phyloP scores from a whole-genome alignment of 2,888 invertebrate genomes.

The Cabera pusaria region DNA sequence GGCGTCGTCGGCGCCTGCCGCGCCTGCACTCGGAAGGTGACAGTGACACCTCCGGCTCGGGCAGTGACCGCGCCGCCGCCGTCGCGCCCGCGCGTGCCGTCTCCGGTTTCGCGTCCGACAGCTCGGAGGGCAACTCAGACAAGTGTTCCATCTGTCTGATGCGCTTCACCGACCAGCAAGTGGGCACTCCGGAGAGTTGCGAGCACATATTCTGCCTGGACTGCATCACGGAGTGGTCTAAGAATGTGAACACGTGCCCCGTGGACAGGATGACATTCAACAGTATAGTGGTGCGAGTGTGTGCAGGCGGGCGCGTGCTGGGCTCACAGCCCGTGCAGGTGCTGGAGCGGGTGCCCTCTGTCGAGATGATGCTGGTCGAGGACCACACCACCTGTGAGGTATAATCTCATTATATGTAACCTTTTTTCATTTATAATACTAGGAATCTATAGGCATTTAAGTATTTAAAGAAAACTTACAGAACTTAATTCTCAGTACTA shows the following conservation, averaged over 20 bases:
- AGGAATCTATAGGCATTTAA: too few relatives aligned
- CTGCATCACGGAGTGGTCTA: conserved; percentile 97
- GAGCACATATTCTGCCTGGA: conserved; percentile 95
- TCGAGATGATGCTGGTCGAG: conserved; percentile 75
- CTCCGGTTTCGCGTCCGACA: conserved; percentile 79
- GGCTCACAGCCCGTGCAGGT: conserved; percentile 86
- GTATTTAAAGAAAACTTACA: too few relatives aligned
- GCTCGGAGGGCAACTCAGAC: conserved; percentile 88
- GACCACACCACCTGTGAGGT: conserved; percentile 91
- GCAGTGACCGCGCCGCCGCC: conserved; percentile 16
- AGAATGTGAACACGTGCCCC: conserved; percentile 97
- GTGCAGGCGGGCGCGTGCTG: conserved; percentile 86
- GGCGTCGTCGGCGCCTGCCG: conserved; percentile 60
- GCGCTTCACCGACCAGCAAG: conserved; percentile 89
- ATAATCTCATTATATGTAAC: too few relatives aligned
- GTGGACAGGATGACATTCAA: conserved; percentile 93
- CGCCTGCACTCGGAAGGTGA: conserved; percentile 62
- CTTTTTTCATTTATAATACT: too few relatives aligned
- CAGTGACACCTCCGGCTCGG: conserved; percentile 55
- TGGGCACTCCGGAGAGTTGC: conserved; percentile 93
- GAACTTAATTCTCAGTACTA: too few relatives aligned
- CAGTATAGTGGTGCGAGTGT: conserved; percentile 88
- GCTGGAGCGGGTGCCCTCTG: conserved; percentile 73
- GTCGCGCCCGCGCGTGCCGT: conserved; percentile 33
- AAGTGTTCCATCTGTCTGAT: conserved; percentile 96